phyloP scores from a whole-genome alignment of 2,797 vertebrate species.

The Enteromius viviparus region DNA sequence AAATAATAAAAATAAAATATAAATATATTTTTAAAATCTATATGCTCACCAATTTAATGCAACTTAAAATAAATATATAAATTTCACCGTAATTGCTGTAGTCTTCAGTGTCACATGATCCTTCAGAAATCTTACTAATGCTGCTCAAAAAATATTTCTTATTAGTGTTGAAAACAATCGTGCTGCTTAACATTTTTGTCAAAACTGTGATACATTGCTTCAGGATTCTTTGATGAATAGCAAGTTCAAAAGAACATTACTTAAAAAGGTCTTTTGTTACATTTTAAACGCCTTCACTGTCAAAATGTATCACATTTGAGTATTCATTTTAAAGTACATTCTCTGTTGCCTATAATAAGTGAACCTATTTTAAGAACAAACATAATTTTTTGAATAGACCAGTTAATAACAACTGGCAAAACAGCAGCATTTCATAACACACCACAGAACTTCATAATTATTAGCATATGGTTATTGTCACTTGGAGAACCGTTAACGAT shows the following conservation, averaged over 20 bases:
- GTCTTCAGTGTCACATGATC: background rate
- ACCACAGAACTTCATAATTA: background rate
- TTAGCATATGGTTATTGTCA: constrained; percentile 9
- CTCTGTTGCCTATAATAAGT: background rate
- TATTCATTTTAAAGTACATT: background rate
- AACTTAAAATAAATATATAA: background rate
- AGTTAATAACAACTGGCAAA: background rate
- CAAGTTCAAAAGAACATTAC: background rate
- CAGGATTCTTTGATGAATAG: background rate
- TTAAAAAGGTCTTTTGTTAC: background rate
- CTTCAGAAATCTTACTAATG: background rate
- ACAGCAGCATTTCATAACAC: constrained; percentile 7
- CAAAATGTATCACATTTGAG: background rate
- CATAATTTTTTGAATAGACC: background rate
- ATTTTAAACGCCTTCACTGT: background rate
- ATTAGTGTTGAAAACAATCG: background rate
- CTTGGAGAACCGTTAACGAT: constrained; percentile 5
- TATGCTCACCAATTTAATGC: background rate
- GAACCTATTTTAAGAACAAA: background rate
- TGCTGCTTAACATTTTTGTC: background rate
- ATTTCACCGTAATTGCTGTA: background rate
- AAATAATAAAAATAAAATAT: too few relatives aligned
- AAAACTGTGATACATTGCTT: background rate
- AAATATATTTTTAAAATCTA: too few relatives aligned
- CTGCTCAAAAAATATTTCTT: background rate